phyloP scores from a whole-genome alignment of 2,888 invertebrate genomes.

The Mesorhabditis spiculigera region DNA sequence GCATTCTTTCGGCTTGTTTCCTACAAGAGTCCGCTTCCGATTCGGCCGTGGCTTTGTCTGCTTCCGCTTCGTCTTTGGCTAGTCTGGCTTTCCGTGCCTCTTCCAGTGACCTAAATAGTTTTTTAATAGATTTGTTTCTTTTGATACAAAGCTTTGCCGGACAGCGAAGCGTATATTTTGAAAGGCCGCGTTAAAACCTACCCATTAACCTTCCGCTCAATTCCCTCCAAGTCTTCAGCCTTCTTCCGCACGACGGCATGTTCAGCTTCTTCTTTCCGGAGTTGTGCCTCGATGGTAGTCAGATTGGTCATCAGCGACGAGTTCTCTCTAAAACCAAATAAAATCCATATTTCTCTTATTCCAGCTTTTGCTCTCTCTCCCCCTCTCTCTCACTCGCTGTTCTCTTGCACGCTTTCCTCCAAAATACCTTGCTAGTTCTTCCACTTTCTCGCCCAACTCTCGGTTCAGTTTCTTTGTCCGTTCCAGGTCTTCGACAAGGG shows the following conservation, averaged over 20 bases:
- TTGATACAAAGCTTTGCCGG: no score
- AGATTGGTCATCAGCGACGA: constrained; percentile 28
- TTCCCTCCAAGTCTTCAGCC: constrained; percentile 22
- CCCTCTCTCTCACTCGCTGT: neutral
- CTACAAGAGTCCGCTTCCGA: constrained; percentile 30
- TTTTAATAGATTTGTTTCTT: no score
- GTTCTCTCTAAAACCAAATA: constrained; percentile 23
- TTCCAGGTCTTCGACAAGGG: neutral
- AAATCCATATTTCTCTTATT: neutral
- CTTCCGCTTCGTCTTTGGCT: constrained; percentile 16
- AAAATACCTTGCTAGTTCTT: neutral
- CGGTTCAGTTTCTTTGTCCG: neutral
- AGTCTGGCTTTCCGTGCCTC: neutral
- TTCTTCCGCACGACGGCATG: constrained; percentile 24
- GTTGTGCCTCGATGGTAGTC: constrained; percentile 27
- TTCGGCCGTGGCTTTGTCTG: constrained; percentile 28
- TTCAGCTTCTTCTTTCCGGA: constrained; percentile 29
- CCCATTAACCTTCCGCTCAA: constrained; percentile 32
- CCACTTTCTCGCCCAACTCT: neutral
- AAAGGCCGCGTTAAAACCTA: constrained; percentile 8
- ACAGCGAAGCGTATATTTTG: no score
- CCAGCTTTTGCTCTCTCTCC: neutral
- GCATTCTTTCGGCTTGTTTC: constrained; percentile 72
- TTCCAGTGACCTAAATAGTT: constrained; percentile 7
- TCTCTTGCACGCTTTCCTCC: neutral